These are phyloP conservation scores for Gorsachius magnificus DNA, from an alignment of 2,797 vertebrate genomes.

Conservation along the genomic window DNA sequence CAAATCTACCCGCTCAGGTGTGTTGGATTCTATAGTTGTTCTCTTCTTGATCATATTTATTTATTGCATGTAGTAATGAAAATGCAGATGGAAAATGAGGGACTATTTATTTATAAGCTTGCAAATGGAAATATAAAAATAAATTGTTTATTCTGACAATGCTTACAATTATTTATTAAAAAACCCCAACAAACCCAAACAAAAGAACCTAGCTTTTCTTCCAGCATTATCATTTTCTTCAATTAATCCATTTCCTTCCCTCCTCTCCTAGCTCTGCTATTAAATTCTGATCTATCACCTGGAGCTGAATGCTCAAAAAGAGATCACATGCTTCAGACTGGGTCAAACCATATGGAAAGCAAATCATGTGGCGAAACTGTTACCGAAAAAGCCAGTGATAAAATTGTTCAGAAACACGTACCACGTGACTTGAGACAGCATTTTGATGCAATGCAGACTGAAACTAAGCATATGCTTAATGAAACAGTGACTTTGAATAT, in stretches of 20 bases:
- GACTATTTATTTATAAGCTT: neutral
- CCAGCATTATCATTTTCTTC: neutral
- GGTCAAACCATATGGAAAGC: neutral
- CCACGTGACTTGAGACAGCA: slow-evolving; percentile 46
- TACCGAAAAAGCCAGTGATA: neutral
- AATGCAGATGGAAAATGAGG: neutral
- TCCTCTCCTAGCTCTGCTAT: slow-evolving; percentile 10
- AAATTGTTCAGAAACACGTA: slow-evolving; percentile 24
- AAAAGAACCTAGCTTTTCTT: neutral
- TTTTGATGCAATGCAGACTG: neutral
- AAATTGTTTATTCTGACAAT: neutral
- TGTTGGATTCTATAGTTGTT: slow-evolving; percentile 29
- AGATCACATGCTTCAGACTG: neutral
- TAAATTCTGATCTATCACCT: slow-evolving; percentile 38
- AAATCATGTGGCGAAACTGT: neutral
- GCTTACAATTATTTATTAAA: neutral
- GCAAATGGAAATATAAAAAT: neutral
- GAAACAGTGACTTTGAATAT: neutral
- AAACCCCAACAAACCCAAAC: neutral
- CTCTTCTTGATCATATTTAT: neutral
- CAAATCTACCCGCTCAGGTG: slow-evolving; percentile 60
- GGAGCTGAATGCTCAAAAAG: slow-evolving; percentile 33
- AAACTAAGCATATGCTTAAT: neutral
- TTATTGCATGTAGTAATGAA: neutral
- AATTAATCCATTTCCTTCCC: neutral